Evolutionary conservation across 2,888 invertebrate species (phyloP).

Genomic region (Idaea aversata): DNA sequence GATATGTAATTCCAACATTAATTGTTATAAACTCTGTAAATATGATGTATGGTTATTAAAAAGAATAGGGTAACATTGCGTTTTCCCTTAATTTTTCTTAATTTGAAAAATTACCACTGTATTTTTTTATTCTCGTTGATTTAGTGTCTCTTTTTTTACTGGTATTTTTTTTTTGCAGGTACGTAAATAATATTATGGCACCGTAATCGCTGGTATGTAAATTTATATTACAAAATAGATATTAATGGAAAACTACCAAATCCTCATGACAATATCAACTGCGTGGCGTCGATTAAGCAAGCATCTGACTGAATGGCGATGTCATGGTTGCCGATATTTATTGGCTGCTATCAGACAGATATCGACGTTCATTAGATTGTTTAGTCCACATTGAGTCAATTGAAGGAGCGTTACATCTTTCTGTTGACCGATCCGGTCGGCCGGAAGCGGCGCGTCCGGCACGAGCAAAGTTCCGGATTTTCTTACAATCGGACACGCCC

Average conservation of each 20-base stretch:
- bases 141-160: background rate
- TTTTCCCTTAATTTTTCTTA: constrained; percentile 39
- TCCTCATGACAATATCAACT: background rate
- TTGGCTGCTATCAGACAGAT: constrained; percentile 6
- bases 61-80: constrained; percentile 56
- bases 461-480: constrained; percentile 44
- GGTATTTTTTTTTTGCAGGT: constrained; percentile 52
- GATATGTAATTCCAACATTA: constrained; percentile 53
- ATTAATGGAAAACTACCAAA: background rate
- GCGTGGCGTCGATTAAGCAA: background rate
- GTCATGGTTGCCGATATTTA: background rate
- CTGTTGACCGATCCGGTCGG: constrained; percentile 30
- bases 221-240: no score
- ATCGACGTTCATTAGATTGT: constrained; percentile 20
- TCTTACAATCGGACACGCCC: constrained; percentile 54
- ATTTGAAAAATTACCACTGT: constrained; percentile 48
- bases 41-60: constrained; percentile 67
- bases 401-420: constrained; percentile 34
- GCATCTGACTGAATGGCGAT: background rate
- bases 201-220: background rate
- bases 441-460: constrained; percentile 60
- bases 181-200: constrained; percentile 36
- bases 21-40: constrained; percentile 62
- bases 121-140: constrained; percentile 14
- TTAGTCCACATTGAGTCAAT: constrained; percentile 21